phyloP scores from a whole-genome alignment of 1,140 invertebrate genomes.

The Thaumatotibia leucotreta region DNA sequence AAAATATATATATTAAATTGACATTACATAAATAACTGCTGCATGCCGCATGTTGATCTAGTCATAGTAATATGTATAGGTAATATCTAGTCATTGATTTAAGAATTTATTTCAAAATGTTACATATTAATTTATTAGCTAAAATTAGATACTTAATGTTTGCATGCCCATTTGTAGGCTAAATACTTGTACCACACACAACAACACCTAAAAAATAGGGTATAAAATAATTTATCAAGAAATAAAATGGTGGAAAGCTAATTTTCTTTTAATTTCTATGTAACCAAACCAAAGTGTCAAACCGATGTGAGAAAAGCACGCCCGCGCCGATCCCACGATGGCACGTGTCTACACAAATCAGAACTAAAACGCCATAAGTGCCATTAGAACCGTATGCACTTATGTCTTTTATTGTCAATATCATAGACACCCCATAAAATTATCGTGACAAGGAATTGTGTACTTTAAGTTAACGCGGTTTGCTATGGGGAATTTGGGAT shows the following conservation, averaged over 20 bases:
- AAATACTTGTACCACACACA: too few relatives aligned
- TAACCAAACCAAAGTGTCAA: neutral
- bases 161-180: too few relatives aligned
- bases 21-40: too few relatives aligned
- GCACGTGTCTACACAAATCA: neutral
- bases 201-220: neutral
- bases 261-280: neutral
- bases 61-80: too few relatives aligned
- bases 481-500: neutral
- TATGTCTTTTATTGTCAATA: neutral
- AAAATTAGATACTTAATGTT: too few relatives aligned
- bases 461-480: neutral
- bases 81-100: too few relatives aligned
- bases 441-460: neutral
- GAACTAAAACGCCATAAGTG: neutral
- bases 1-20: too few relatives aligned
- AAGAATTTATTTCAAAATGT: too few relatives aligned
- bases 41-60: too few relatives aligned
- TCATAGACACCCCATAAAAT: neutral
- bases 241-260: neutral
- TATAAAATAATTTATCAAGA: neutral
- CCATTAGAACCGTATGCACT: neutral
- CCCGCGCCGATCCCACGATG: neutral
- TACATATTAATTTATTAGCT: too few relatives aligned
- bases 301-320: neutral